Base-by-base conservation (phyloP, 2,888 invertebrate genomes). In the Mythimna pallens region DNA sequence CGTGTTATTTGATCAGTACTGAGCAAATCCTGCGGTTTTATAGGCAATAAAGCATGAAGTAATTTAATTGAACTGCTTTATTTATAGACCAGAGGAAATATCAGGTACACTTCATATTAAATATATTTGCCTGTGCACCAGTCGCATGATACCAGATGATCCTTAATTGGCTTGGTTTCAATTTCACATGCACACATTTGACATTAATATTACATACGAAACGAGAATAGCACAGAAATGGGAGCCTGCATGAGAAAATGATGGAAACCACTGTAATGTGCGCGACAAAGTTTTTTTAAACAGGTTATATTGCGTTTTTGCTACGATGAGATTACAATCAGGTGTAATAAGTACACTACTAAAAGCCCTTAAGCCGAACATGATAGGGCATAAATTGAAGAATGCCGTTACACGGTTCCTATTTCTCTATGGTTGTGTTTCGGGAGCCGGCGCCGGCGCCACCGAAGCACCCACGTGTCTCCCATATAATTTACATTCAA, bases 401-500 rank as follows among this genome's bases (percentile, higher is more conserved):
- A 73, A 71, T 69, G 77, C 81, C 74, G 87, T 84, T 86, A 81
- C 55, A 36, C 66, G 67, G 71, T 78, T 72, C 73, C 81, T 78
- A 82, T 82, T 78, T 73, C 75, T 81, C 76, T 63, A 69, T 54
- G 71, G 40, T 64, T 47, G 59, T 47, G 73, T 65, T 36, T 72
- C 76, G 70, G 82, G 85, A 80, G 80, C 79, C 89, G 84, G 89
- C 92, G 93, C 92, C 92, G 89, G 90, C 91, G 91, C 85, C 86
- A 83, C 80, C 75, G 76, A 55, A 82, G 84, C 92, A 85, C 92
- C 93, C 92, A 94, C 94, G 90, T 92, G 90, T 83, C 84, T 83
- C 83, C 74, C 73, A 80, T 83, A 83, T 89, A 84, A 93, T 95
- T 95, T 93, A 90, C 93, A 95, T 95, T 94, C 94, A 94, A 95